Conservation (phyloP, 2,888 invertebrate species). For the Napeogenes inachia region DNA sequence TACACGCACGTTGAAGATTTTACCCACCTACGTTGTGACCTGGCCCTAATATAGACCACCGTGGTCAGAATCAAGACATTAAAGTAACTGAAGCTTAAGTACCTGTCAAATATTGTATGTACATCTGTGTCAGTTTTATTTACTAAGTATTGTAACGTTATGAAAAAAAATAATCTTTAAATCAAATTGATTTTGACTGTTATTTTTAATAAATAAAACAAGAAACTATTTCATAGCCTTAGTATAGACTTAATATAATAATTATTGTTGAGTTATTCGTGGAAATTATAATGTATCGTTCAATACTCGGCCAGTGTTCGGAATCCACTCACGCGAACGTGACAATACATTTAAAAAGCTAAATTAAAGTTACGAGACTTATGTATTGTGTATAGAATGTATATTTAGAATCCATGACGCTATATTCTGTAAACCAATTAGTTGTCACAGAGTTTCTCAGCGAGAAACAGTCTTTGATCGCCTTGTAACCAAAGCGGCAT, state of each 20-base stretch:
- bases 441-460: constrained; percentile 58
- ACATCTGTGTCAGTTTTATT: not conserved
- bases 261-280: constrained; percentile 13
- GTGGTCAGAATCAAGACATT: constrained; percentile 7
- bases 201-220: not conserved
- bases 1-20: constrained; percentile 62
- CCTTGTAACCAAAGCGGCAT: constrained; percentile 60
- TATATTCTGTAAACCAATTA: constrained; percentile 66
- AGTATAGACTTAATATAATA: too few species aligned
- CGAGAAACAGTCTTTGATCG: constrained; percentile 65
- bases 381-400: constrained; percentile 39
- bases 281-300: constrained; percentile 18
- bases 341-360: constrained; percentile 60
- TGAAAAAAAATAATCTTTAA: too few species aligned
- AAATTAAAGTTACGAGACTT: constrained; percentile 50
- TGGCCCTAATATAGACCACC: constrained; percentile 29
- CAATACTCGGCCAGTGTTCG: constrained; percentile 21
- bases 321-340: constrained; percentile 52
- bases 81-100: constrained; percentile 1
- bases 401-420: constrained; percentile 36
- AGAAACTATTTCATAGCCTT: too few species aligned
- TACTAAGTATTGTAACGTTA: too few species aligned
- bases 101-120: not conserved
- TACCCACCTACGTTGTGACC: constrained; percentile 55
- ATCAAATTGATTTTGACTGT: not conserved